These are phyloP conservation scores for Dipus sagitta DNA, from an alignment of 2,797 vertebrate genomes.

Conservation along the genomic window DNA sequence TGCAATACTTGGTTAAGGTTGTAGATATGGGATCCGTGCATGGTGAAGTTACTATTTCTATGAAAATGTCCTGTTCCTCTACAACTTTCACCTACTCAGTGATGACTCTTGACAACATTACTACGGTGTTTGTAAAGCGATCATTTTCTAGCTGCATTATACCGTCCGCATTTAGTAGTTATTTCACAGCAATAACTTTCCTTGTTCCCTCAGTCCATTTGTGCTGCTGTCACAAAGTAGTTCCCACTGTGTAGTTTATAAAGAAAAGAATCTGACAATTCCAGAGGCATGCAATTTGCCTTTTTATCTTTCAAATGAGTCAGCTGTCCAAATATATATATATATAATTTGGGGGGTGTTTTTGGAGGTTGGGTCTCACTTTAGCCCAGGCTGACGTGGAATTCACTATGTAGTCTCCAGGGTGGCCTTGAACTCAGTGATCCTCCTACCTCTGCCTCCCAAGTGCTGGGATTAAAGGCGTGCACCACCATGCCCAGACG, in stretches of 20 bases:
- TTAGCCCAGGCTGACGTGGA: no score
- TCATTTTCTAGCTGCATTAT: slow-evolving; percentile 30
- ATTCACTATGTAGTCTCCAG: no score
- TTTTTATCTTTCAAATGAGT: slow-evolving; percentile 50
- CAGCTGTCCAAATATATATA: slow-evolving; percentile 34
- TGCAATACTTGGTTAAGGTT: background rate
- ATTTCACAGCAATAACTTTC: background rate
- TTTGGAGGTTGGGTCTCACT: no score
- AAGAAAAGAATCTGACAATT: background rate
- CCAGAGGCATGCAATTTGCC: background rate
- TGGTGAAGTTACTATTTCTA: background rate
- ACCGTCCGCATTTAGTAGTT: background rate
- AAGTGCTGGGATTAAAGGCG: no score
- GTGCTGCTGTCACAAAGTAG: background rate
- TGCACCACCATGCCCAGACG: background rate
- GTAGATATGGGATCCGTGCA: background rate
- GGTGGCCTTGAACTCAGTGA: no score
- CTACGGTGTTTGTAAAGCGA: slow-evolving; percentile 22
- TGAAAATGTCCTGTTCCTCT: background rate
- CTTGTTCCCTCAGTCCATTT: background rate
- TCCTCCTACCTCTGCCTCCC: no score
- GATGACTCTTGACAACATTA: slow-evolving; percentile 8
- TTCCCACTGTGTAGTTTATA: background rate
- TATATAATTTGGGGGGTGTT: no score
- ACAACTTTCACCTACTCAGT: background rate